Conservation (phyloP, 1,140 invertebrate species). For the Leptinotarsa defecta region DNA sequence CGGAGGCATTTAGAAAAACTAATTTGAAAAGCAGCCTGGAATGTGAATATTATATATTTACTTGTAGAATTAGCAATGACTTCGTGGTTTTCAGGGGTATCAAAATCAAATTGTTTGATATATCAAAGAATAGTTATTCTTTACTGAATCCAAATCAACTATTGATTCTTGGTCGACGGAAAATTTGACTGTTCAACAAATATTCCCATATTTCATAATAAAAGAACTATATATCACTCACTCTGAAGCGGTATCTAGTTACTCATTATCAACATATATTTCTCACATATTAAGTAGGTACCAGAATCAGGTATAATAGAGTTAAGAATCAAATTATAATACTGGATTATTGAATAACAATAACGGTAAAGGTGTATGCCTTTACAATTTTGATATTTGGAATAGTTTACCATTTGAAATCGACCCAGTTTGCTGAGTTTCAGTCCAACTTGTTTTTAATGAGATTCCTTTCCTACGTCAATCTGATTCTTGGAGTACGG, state of each 20-base stretch:
- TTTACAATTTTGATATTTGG: slow-evolving; percentile 15
- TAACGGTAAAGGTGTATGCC: slow-evolving; percentile 4
- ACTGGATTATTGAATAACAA: neutral
- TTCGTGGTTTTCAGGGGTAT: no score
- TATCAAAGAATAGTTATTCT: no score
- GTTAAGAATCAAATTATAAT: slow-evolving; percentile 1
- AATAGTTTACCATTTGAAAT: slow-evolving; percentile 18
- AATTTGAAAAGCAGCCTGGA: no score
- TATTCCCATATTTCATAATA: no score
- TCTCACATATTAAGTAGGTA: slow-evolving; percentile 2
- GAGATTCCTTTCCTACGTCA: neutral
- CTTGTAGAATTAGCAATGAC: no score
- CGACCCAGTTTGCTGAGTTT: neutral
- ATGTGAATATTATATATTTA: no score
- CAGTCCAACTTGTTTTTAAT: slow-evolving; percentile 12
- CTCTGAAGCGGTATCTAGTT: neutral
- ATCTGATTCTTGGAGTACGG: neutral
- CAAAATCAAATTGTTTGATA: no score
- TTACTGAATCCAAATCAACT: no score
- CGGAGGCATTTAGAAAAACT: no score
- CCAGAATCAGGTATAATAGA: neutral
- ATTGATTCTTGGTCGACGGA: no score
- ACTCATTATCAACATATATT: neutral
- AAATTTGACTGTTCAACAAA: no score
- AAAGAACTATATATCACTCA: neutral